Evolutionary conservation across 2,797 vertebrate species (phyloP), one percentile per base, ranked within the genome.

Genomic region (Leptoclinus maculatus): DNA sequence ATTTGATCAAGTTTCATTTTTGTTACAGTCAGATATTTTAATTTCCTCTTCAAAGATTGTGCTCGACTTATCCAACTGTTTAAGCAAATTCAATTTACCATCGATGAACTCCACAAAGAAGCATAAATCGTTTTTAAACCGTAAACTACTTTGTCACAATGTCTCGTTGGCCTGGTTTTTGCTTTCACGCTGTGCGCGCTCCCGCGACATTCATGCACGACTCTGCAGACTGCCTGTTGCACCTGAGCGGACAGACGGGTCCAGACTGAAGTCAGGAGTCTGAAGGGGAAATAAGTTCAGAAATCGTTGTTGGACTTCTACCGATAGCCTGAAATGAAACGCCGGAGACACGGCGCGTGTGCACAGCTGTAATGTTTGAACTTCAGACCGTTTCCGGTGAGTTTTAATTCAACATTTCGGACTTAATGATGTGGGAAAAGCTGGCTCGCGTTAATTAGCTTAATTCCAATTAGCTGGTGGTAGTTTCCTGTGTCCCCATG

Each of bases 381-480:
- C 9, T 47, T 29, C 19, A 27, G 53, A 27, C 53, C 0, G 4
- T 36, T 17, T 14, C 27, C 64, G 85, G 91, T 93, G 54, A 88
- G 83, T 78, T 80, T 67, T 27, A 32, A 16, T 9, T 1, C 0
- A 0, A 25, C 3, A 7, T 1, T 7, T 39, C 21, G 34, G 2
- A 34, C 10, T 0, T 1, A 21, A n/a, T 32, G 7, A 17, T 17
- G 16, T 3, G 0, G 21, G 9, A 8, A 57, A 64, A 66, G n/a
- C n/a, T n/a, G n/a, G n/a, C n/a, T n/a, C n/a, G 4, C 14, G 49
- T 53, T 32, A 57, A 32, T 29, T 32, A 9, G 54, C 25, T 13
- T 41, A 1, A 25, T 13, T 16, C 6, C 5, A 58, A 38, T 65
- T 23, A 65, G 19, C 34, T 7, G 27, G 9, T 1, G 32, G 7